Conservation (phyloP, 1,140 invertebrate genomes). For the Panagrolaimus sp. region DNA sequence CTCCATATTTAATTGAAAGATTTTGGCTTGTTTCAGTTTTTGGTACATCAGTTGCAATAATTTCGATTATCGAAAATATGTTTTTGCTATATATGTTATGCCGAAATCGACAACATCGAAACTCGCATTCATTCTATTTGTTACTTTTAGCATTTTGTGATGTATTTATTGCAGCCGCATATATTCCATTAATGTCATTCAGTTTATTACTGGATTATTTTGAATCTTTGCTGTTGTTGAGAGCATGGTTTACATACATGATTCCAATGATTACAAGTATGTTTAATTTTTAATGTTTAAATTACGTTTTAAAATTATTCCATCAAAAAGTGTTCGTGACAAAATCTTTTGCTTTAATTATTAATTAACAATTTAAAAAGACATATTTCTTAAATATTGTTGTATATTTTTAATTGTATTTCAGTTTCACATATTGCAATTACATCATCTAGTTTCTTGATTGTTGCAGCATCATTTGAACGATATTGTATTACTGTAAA, state of each 20-base stretch:
- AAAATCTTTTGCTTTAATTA: no score
- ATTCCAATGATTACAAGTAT: conserved; percentile 47
- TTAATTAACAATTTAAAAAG: background rate
- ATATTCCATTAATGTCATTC: conserved; percentile 52
- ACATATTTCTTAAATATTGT: background rate
- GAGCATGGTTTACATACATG: conserved; percentile 42
- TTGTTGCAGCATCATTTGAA: conserved; percentile 50
- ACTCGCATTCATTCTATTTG: conserved; percentile 44
- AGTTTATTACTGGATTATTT: conserved; percentile 47
- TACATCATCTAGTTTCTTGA: conserved; percentile 50
- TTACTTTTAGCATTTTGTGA: conserved; percentile 49
- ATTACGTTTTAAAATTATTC: no score
- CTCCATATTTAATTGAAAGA: conserved; percentile 34
- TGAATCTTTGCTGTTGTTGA: conserved; percentile 31
- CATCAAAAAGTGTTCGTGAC: no score
- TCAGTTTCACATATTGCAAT: conserved; percentile 52
- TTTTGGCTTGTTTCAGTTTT: conserved; percentile 45
- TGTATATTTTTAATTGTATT: no score
- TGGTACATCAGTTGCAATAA: conserved; percentile 42
- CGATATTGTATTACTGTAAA: conserved; percentile 41
- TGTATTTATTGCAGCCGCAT: conserved; percentile 44
- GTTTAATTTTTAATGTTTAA: no score
- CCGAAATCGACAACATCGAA: conserved; percentile 46
- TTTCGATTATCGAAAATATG: conserved; percentile 41
- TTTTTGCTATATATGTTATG: conserved; percentile 43